These are phyloP conservation scores for Poecilobothrus nobilitatus DNA, from an alignment of 2,888 invertebrate species.

Conservation along the genomic window DNA sequence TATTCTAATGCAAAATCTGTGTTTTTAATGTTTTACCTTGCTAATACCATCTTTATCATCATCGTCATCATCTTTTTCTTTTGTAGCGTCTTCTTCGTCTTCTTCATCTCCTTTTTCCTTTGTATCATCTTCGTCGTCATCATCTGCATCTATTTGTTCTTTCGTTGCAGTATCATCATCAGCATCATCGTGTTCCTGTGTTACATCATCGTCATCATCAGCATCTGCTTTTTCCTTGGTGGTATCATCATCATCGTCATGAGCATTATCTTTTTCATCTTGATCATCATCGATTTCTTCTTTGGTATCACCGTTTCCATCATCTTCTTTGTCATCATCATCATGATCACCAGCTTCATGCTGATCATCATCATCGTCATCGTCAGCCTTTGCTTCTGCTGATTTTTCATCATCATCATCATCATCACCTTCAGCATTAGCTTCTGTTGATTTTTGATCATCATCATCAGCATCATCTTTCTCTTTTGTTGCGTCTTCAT, in stretches of 20 bases:
- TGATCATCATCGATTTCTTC: conserved; percentile 22
- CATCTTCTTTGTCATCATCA: conserved; percentile 41
- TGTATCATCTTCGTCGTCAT: conserved; percentile 35
- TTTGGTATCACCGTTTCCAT: conserved; percentile 26
- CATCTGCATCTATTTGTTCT: conserved; percentile 39
- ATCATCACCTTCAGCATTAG: neutral
- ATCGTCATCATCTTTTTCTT: conserved; percentile 35
- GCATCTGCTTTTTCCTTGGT: conserved; percentile 24
- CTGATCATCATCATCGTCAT: conserved; percentile 39
- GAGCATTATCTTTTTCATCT: conserved; percentile 21
- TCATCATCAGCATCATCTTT: conserved; percentile 23
- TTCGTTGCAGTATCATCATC: conserved; percentile 36
- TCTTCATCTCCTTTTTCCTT: conserved; percentile 36
- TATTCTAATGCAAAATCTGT: neutral
- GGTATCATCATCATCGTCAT: conserved; percentile 24
- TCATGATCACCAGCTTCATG: conserved; percentile 32
- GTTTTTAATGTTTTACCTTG: conserved; percentile 22
- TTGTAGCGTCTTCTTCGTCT: conserved; percentile 33
- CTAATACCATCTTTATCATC: conserved; percentile 34
- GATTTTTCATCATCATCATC: conserved; percentile 25
- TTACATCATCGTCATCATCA: conserved; percentile 22
- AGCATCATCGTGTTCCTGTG: conserved; percentile 22
- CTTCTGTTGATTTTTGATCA: conserved; percentile 15
- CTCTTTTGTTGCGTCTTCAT: conserved; percentile 28
- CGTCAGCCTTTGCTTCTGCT: conserved; percentile 34